These are phyloP conservation scores for Tinamus major DNA, from an alignment of 2,797 vertebrate species.

Conservation along the genomic window DNA sequence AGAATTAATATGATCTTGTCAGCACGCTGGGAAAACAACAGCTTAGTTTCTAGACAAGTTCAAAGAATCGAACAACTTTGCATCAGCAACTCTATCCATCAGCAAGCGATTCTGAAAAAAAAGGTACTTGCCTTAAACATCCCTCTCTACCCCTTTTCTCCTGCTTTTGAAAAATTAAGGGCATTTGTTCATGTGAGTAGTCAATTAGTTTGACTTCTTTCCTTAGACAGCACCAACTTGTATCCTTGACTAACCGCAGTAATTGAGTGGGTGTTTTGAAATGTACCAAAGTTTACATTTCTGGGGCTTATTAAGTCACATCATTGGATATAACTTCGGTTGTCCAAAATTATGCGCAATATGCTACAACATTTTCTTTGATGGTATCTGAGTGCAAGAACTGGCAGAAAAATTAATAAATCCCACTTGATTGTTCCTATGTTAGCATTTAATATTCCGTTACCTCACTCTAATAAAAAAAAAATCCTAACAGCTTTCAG, in stretches of 20 bases:
- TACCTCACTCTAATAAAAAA: not conserved
- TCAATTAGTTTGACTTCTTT: not conserved
- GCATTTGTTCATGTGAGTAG: not conserved
- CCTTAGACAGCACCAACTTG: not conserved
- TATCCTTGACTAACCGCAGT: not conserved
- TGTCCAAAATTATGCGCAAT: not conserved
- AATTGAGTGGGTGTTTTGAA: not conserved
- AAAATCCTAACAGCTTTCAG: not conserved
- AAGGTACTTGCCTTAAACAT: not conserved
- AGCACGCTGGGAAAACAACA: conserved; percentile 23
- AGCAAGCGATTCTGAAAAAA: not conserved
- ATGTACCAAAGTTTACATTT: not conserved
- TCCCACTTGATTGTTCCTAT: not conserved
- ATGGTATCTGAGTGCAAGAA: not conserved
- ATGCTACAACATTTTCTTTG: not conserved
- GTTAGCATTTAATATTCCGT: not conserved
- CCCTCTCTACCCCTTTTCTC: not conserved
- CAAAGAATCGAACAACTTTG: not conserved
- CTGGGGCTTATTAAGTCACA: conserved; percentile 5
- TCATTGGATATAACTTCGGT: not conserved
- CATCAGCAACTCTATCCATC: not conserved
- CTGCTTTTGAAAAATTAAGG: conserved; percentile 2
- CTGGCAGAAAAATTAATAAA: not conserved
- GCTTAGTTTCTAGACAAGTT: not conserved
- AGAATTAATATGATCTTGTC: conserved; percentile 27